Evolutionary conservation across 2,797 vertebrate species (phyloP), one percentile per base, ranked within the genome.

Genomic region (Odontamblyopus rebecca): DNA sequence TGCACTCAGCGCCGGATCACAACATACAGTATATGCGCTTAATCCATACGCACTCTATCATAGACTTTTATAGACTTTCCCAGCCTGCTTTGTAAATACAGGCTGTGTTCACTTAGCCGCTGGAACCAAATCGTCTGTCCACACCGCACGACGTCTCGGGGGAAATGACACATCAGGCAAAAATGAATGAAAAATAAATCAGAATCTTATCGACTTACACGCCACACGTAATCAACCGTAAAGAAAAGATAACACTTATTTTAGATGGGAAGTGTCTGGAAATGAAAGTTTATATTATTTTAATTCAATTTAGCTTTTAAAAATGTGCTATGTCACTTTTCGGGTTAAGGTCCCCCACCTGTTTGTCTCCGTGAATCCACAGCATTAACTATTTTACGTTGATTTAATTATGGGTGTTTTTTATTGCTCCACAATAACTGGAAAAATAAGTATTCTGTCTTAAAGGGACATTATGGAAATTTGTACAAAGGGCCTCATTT

Each of bases 161-260:
- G 80, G 82, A 84, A 85, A 86, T 86, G 72, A 80, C 64, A 71
- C 64, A 81, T 78, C 54, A 38, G 19, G 61, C 38, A 67, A 67
- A 78, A 71, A 69, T 70, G 59, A 81, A 80, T 26, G 56, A 27
- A 67, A 78, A 85, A 85, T 72, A 76, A 80, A 83, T 72, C 54
- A n/a, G 18, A 73, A 68, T 15, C 84, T 82, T 80, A 82, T 84
- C 66, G 27, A 62, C 61, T 81, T 78, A 73, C 51, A 35, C 11
- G 35, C 60, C 69, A 64, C 72, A 76, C 73, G 26, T 66, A 69
- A 79, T 81, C 77, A 80, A 27, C 70, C 23, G 19, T 23, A 27
- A 71, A 76, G 68, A 32, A 65, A 29, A 6, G 51, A 57, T 62
- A 15, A 62, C 32, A 35, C 0, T 19, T 6, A 53, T 19, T 19